Conservation (phyloP, 2,797 vertebrate species). For the Microctenopoma lineatum region DNA sequence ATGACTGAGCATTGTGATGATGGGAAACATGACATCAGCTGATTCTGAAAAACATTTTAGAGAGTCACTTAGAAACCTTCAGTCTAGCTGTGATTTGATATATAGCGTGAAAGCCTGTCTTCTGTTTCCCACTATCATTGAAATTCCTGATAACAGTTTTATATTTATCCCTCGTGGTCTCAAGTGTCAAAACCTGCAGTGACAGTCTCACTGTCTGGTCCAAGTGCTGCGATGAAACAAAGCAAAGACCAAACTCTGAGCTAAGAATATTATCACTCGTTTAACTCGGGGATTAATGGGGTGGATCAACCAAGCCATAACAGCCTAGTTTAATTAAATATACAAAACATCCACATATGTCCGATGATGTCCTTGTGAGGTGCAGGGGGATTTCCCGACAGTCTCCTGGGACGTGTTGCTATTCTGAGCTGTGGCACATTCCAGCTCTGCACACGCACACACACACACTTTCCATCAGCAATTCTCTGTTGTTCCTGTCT, state of each 20-base stretch:
- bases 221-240: background rate
- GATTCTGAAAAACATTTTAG: background rate
- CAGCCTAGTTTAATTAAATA: constrained; percentile 1
- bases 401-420: constrained; percentile 75
- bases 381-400: constrained; percentile 74
- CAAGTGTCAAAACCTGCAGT: background rate
- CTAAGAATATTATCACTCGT: constrained; percentile 14
- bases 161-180: background rate
- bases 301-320: background rate
- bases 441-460: constrained; percentile 65
- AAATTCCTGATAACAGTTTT: background rate
- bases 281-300: background rate
- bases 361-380: constrained; percentile 68
- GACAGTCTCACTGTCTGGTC: constrained; percentile 1
- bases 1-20: background rate
- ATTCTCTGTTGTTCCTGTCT: constrained; percentile 60
- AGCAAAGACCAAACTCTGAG: background rate
- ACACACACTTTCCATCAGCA: constrained; percentile 74
- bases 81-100: background rate
- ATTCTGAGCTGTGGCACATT: constrained; percentile 77
- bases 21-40: background rate
- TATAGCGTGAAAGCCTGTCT: background rate
- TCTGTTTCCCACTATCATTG: background rate
- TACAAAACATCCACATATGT: constrained; percentile 29
- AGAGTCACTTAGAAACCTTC: background rate